Conservation (phyloP, 2,888 invertebrate species). For the Bibio marci region DNA sequence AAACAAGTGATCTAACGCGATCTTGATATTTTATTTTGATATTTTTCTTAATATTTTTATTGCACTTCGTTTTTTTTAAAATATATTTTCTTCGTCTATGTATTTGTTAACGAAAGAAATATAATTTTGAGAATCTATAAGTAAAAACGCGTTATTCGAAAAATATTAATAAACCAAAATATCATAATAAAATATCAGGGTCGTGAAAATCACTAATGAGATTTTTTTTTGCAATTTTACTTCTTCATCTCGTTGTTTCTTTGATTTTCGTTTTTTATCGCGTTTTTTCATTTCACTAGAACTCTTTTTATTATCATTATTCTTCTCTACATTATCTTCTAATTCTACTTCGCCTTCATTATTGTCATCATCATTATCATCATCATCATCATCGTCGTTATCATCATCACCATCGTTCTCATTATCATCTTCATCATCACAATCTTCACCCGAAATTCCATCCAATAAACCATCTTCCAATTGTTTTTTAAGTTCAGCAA, state of each 20-base stretch:
- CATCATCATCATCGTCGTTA: constrained; percentile 34
- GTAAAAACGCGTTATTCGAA: too few relatives aligned
- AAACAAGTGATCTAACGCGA: too few relatives aligned
- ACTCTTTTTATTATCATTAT: constrained; percentile 20
- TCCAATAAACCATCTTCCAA: constrained; percentile 47
- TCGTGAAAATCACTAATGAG: not conserved
- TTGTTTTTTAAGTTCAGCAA: constrained; percentile 76
- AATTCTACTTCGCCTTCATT: constrained; percentile 36
- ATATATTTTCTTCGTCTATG: too few relatives aligned
- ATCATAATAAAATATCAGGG: not conserved
- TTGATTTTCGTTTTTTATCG: constrained; percentile 20
- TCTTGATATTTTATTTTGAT: too few relatives aligned
- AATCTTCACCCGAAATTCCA: constrained; percentile 21
- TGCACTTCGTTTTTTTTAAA: too few relatives aligned
- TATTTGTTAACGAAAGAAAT: too few relatives aligned
- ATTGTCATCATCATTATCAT: constrained; percentile 35
- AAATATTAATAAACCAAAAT: not conserved
- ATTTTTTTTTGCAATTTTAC: constrained; percentile 14
- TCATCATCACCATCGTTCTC: constrained; percentile 35
- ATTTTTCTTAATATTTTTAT: too few relatives aligned
- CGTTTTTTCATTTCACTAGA: too few relatives aligned
- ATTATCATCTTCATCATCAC: constrained; percentile 22
- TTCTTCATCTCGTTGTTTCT: constrained; percentile 19
- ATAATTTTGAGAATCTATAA: too few relatives aligned
- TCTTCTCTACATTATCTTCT: constrained; percentile 36